These are phyloP conservation scores for Conchocele bisecta DNA, from an alignment of 2,888 invertebrate genomes.

Conservation along the genomic window DNA sequence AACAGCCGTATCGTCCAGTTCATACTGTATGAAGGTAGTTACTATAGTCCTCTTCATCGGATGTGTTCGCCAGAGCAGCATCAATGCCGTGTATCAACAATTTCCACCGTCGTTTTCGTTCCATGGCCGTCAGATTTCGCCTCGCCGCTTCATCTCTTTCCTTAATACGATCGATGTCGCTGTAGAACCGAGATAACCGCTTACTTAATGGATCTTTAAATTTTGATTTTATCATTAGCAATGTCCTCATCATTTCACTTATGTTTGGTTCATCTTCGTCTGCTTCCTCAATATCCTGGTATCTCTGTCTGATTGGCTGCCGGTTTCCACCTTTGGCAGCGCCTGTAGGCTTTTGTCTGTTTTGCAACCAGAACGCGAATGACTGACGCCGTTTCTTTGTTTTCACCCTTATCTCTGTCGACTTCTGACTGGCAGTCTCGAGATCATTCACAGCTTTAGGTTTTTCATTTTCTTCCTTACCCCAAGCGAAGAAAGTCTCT, in stretches of 20 bases:
- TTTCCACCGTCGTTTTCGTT: slow-evolving; percentile 48
- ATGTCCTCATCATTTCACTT: slow-evolving; percentile 51
- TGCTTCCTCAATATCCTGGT: neutral
- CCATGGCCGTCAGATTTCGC: slow-evolving; percentile 27
- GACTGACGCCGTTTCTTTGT: slow-evolving; percentile 37
- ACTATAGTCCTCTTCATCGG: slow-evolving; percentile 58
- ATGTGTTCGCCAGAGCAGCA: slow-evolving; percentile 54
- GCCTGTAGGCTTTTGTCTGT: neutral
- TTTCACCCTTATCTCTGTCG: neutral
- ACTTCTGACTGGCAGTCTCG: neutral
- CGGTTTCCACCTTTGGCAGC: slow-evolving; percentile 27
- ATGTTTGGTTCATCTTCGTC: slow-evolving; percentile 24
- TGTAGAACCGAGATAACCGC: slow-evolving; percentile 51
- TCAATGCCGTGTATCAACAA: slow-evolving; percentile 56
- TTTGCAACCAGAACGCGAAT: slow-evolving; percentile 31
- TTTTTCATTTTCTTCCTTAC: slow-evolving; percentile 48
- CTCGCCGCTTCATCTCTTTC: slow-evolving; percentile 31
- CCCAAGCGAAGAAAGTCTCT: slow-evolving; percentile 59
- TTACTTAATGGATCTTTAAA: slow-evolving; percentile 52
- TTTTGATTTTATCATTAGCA: slow-evolving; percentile 45
- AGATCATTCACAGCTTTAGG: slow-evolving; percentile 19
- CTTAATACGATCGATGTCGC: slow-evolving; percentile 52
- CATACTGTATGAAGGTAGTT: too few relatives aligned
- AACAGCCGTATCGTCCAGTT: too few relatives aligned
- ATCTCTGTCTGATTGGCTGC: neutral